Evolutionary conservation across 1,140 invertebrate species (phyloP).

Genomic region (Helicorthomorpha holstii): DNA sequence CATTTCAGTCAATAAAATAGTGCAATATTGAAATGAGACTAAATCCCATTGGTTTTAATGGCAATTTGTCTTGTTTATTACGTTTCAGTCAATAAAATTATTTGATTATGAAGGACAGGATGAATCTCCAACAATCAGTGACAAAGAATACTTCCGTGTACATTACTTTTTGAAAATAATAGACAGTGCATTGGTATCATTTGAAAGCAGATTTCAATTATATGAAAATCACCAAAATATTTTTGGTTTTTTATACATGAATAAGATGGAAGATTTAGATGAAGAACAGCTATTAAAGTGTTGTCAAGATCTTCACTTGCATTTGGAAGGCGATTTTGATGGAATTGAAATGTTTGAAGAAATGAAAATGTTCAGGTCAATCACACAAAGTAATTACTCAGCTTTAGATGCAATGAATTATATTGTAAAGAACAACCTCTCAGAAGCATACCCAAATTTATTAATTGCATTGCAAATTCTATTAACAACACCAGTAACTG

Average conservation of each 20-base stretch:
- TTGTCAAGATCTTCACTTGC: background rate
- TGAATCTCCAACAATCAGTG: too few species aligned
- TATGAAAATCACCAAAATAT: background rate
- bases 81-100: too few species aligned
- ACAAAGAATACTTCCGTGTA: too few species aligned
- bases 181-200: background rate
- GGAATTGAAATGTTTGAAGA: background rate
- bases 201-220: background rate
- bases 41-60: too few species aligned
- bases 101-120: too few species aligned
- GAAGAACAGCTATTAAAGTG: background rate
- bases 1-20: too few species aligned
- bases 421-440: background rate
- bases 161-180: background rate
- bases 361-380: background rate
- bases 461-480: background rate
- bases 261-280: background rate
- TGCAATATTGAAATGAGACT: too few species aligned
- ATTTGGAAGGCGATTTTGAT: background rate
- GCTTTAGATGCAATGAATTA: background rate
- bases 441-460: background rate
- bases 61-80: too few species aligned
- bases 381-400: background rate
- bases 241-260: too few species aligned
- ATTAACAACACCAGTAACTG: background rate